Base-by-base conservation (phyloP, 2,113 vertebrate species). In the Xenopus borealis region DNA sequence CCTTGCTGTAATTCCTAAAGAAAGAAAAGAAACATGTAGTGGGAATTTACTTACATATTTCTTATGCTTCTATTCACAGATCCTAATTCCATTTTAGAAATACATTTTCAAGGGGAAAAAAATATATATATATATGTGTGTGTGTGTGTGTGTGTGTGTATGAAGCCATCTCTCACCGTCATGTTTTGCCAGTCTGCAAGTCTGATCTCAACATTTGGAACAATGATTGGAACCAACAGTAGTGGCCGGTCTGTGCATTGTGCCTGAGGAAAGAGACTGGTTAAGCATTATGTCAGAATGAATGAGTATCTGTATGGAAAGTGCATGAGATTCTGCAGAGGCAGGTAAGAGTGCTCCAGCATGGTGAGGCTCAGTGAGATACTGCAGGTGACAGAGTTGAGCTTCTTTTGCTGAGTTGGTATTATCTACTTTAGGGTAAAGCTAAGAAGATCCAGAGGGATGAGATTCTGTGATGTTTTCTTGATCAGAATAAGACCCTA, bases 161-260 rank as follows among this genome's bases (percentile, higher is more conserved):
- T 40, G 33, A 40, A 40, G 7, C 10, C 6, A 16, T 50, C 47
- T 82, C 91, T 90, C 82, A 93, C 90, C 75, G 82, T 87, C 83
- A 88, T 89, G 19, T 80, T 79, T 82, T 83, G 89, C 91, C 91
- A 92, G 75, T 90, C 81, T 81, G 78, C 80, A 52, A 75, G 44
- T 75, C 68, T 91, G n/a, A 93, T 82, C 66, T 88, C 90, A 80
- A 91, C 90, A 63, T 83, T 74, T 55, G 91, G 90, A 76, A 93
- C 81, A 66, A 80, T 78, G 0, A 52, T 62, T 0, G 90, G 86
- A 30, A 66, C 79, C 67, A 78, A 57, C 52, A 91, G 80, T 0
- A 19, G 2, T 0, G 78, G 79, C 44, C 83, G 8, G 0, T 80
- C 79, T 71, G 83, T 85, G 59, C 91, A 93, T 58, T 87, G 87